A percentile compares a stretch with the other conserved stretches of the same genome.
These are phyloP conservation scores for Lepas anatifera DNA, from an alignment of 2,888 invertebrate genomes.

Conservation along the genomic window DNA sequence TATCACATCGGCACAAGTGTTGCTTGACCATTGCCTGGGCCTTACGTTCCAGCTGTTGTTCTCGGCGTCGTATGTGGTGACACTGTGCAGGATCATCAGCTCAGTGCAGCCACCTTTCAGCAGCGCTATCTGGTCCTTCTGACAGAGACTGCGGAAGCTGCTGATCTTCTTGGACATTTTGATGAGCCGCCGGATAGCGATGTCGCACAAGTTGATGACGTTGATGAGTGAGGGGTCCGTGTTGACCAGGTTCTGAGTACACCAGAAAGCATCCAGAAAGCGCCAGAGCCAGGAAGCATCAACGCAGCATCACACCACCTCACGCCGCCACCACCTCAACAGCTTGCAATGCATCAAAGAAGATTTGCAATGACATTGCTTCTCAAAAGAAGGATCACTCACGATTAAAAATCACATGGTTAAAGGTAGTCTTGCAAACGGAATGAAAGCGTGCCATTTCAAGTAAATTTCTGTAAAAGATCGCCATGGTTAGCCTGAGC, in stretches of 20 bases:
- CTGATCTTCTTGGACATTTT: slow-evolving; percentile 46
- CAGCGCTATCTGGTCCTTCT: slow-evolving; percentile 79
- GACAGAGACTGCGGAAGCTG: slow-evolving; percentile 85
- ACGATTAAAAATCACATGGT: no score
- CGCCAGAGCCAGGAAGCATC: no score
- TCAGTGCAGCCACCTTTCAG: slow-evolving; percentile 91
- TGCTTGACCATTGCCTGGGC: not conserved
- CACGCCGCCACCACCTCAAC: no score
- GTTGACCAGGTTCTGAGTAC: slow-evolving; percentile 23
- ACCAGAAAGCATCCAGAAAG: no score
- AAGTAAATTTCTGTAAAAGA: no score
- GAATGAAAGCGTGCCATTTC: no score
- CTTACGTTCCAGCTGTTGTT: slow-evolving; percentile 78
- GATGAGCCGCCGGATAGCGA: slow-evolving; percentile 68
- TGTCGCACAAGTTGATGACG: slow-evolving; percentile 79
- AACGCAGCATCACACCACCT: no score
- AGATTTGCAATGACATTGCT: no score
- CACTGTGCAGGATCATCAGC: slow-evolving; percentile 87
- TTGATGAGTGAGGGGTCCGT: slow-evolving; percentile 44
- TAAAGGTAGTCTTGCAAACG: no score
- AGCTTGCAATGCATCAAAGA: no score
- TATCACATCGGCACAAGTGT: not conserved
- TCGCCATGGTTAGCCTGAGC: no score
- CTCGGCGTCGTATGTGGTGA: slow-evolving; percentile 79
- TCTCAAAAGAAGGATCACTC: no score